Evolutionary conservation across 2,888 invertebrate genomes (phyloP).

Genomic region (Mythimna loreyi): DNA sequence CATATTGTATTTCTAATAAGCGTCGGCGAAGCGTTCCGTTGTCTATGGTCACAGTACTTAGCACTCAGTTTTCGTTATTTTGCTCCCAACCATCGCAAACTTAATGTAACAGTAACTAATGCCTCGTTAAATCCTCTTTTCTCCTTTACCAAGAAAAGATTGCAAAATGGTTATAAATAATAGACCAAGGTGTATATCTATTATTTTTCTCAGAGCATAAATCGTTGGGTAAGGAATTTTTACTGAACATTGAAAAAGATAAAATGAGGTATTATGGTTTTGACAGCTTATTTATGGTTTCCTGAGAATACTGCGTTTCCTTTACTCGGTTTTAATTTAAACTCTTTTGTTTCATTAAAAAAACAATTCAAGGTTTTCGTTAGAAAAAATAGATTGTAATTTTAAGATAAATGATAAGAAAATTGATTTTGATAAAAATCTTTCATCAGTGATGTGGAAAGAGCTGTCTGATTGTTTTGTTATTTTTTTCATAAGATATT

Average conservation of each 20-base stretch:
- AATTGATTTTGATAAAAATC: constrained; percentile 12
- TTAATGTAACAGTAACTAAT: constrained; percentile 24
- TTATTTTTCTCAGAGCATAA: constrained; percentile 32
- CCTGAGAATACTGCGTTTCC: constrained; percentile 28
- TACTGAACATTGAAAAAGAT: constrained; percentile 46
- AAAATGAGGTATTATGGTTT: constrained; percentile 48
- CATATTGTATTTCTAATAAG: too few relatives aligned
- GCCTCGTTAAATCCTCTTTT: constrained; percentile 18
- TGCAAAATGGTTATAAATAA: constrained; percentile 23
- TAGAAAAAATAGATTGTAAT: background rate
- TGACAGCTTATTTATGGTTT: constrained; percentile 53
- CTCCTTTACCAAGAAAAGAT: constrained; percentile 10
- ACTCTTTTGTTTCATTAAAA: constrained; percentile 4
- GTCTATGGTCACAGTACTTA: background rate
- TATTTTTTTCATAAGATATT: background rate
- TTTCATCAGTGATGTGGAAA: constrained; percentile 15
- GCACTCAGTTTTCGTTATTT: background rate
- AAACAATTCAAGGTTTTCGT: background rate
- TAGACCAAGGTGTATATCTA: constrained; percentile 17
- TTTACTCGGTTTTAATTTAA: constrained; percentile 41
- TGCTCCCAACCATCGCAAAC: constrained; percentile 5
- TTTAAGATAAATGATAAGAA: background rate
- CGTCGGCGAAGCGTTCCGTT: background rate
- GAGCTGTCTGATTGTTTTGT: background rate
- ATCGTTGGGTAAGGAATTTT: constrained; percentile 45